Percentiles rank a stretch among this genome's conserved stretches.
Conservation (phyloP, 2,113 vertebrate genomes). For the Cervus canadensis region DNA sequence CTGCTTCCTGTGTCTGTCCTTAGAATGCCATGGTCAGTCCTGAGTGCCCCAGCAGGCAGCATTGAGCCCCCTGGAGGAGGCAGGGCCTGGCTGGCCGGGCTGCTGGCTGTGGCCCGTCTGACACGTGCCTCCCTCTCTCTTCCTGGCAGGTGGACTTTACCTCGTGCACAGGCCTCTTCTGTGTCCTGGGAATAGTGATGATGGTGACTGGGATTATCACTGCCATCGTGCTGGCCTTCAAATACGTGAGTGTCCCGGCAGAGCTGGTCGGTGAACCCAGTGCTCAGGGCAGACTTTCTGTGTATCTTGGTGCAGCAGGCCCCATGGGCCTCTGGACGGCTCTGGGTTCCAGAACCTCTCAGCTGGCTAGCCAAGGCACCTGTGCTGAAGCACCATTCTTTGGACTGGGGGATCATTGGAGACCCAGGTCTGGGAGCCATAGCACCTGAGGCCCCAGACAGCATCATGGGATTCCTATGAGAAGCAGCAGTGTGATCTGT, state of each 20-base stretch:
- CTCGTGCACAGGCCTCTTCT: slow-evolving; percentile 91
- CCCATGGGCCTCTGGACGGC: neutral
- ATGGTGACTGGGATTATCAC: slow-evolving; percentile 90
- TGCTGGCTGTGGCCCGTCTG: accelerated
- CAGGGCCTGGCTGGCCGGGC: neutral
- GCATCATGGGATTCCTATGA: neutral
- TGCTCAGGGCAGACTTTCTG: neutral
- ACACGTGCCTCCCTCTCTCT: neutral
- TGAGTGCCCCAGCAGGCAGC: neutral
- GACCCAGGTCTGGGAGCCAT: neutral
- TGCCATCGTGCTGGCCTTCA: slow-evolving; percentile 89
- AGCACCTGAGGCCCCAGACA: neutral
- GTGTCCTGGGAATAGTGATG: slow-evolving; percentile 88
- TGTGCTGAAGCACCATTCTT: neutral
- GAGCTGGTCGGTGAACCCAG: neutral
- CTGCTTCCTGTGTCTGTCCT: neutral
- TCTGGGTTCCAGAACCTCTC: neutral
- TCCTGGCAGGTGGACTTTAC: slow-evolving; percentile 94
- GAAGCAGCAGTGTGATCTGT: neutral
- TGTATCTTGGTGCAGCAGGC: neutral
- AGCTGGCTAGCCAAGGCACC: neutral
- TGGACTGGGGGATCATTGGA: neutral
- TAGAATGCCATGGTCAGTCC: neutral
- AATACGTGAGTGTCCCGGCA: slow-evolving; percentile 88
- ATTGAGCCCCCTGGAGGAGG: neutral